These are phyloP conservation scores for Gastrophysa polygoni DNA, from an alignment of 2,888 invertebrate species.

Conservation along the genomic window DNA sequence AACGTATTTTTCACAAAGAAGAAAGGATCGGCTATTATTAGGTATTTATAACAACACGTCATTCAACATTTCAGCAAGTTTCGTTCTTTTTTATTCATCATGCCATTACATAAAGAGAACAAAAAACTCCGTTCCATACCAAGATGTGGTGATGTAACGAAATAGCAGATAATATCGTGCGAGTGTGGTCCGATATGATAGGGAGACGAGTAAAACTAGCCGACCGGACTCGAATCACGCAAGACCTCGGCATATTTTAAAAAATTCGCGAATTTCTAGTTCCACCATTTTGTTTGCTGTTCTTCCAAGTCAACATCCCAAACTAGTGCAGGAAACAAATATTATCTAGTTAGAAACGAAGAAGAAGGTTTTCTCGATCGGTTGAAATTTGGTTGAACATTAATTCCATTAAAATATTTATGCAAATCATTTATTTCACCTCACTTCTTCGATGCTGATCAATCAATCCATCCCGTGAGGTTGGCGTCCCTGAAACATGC, in stretches of 20 bases:
- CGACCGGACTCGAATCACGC: too few species aligned
- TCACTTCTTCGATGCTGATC: not conserved
- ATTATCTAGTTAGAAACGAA: not conserved
- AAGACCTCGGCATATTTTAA: too few species aligned
- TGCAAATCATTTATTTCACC: slow-evolving; percentile 1
- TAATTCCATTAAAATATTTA: not conserved
- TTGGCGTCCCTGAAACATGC: not conserved
- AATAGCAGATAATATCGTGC: too few species aligned
- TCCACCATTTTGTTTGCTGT: too few species aligned
- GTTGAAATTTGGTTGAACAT: not conserved
- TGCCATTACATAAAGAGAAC: slow-evolving; percentile 21
- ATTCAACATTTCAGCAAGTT: slow-evolving; percentile 33
- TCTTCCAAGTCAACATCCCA: too few species aligned
- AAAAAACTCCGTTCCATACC: not conserved
- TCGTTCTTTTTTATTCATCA: slow-evolving; percentile 26
- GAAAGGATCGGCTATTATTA: slow-evolving; percentile 38
- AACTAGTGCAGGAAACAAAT: not conserved
- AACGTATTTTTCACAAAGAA: slow-evolving; percentile 41
- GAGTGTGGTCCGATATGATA: too few species aligned
- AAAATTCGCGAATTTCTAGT: too few species aligned
- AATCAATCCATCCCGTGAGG: not conserved
- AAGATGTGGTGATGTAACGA: not conserved
- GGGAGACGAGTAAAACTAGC: too few species aligned
- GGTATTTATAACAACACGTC: slow-evolving; percentile 42
- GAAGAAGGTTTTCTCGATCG: not conserved